Base-by-base conservation (phyloP, 2,888 invertebrate genomes). In the Drosophila quinaria region DNA sequence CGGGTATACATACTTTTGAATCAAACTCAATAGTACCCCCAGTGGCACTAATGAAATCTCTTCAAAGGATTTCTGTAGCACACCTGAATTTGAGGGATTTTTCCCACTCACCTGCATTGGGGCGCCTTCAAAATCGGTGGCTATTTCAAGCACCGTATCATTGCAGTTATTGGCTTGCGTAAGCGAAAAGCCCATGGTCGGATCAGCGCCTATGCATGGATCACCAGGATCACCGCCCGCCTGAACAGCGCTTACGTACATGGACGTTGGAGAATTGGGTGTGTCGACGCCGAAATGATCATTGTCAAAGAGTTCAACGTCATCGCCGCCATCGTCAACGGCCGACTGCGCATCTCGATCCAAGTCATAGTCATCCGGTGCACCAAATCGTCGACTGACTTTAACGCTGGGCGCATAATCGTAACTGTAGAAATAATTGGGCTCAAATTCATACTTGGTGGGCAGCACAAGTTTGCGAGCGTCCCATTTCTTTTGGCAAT, bases 81-180 rank as follows among this genome's bases (percentile, higher is more conserved):
- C n/a, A n/a, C n/a, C n/a, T n/a, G n/a, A n/a, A 19, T 6, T 13
- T 19, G 13, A 13, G 13, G 8, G 13, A 6, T 22, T 10, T 19
- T 17, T 15, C 2, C 8, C 10, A 25, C 75, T 68, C 9, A 76
- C 92, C 80, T 91, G 94, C 69, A 94, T 94, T 0, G 96, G 96
- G 2, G 95, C 95, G 47, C 95, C 94, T 10, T 96, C 93, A 91
- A 96, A 94, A 85, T 96, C 94, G 4, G 94, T 93, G 0, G 94
- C 94, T 35, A 93, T 93, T 77, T 93, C 92, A 11, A 92, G 76
- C 4, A 92, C 82, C 0, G 92, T 92, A 51, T 90, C 85, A 66
- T 90, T 91, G 54, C 67, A 59, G 22, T 87, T 77, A 63, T 87
- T 90, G 3, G 25, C 42, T 11, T 47, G 54, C 3, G 17, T 44